Evolutionary conservation across 64 coral and sea anemone species (phyloP).

Genomic region (Porites australiensis): DNA sequence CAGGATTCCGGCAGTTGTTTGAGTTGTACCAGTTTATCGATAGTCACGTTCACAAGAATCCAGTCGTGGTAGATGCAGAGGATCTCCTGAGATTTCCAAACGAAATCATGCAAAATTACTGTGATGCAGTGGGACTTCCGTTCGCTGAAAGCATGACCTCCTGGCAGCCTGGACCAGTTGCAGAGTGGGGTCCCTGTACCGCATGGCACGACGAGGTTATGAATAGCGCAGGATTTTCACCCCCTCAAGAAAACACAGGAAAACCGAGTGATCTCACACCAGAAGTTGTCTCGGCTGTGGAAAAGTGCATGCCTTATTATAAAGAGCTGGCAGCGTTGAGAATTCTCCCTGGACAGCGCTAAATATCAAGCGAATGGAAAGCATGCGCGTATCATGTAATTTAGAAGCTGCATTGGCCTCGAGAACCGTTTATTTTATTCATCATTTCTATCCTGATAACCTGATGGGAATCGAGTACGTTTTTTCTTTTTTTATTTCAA

Average conservation of each 20-base stretch:
- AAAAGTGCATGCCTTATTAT: slow-evolving; percentile 36
- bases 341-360: too few species aligned
- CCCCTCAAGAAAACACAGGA: neutral
- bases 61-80: slow-evolving; percentile 71
- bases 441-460: too few species aligned
- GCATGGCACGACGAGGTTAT: slow-evolving; percentile 66
- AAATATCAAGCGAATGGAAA: too few species aligned
- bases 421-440: too few species aligned
- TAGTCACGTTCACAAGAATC: slow-evolving; percentile 5
- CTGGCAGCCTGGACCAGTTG: slow-evolving; percentile 58
- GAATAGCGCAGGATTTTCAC: slow-evolving; percentile 57
- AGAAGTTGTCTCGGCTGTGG: neutral
- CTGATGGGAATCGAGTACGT: too few species aligned
- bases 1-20: slow-evolving; percentile 74
- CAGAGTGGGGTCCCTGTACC: slow-evolving; percentile 42
- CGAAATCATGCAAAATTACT: slow-evolving; percentile 74
- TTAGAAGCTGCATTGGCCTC: too few species aligned
- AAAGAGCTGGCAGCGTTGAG: neutral
- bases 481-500: too few species aligned
- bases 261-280: neutral
- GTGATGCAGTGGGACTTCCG: slow-evolving; percentile 62
- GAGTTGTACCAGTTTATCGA: slow-evolving; percentile 73
- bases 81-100: slow-evolving; percentile 69
- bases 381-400: too few species aligned
- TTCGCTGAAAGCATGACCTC: slow-evolving; percentile 60